phyloP scores from a whole-genome alignment of 2,113 vertebrate genomes.

The Dolichotis patagonum region DNA sequence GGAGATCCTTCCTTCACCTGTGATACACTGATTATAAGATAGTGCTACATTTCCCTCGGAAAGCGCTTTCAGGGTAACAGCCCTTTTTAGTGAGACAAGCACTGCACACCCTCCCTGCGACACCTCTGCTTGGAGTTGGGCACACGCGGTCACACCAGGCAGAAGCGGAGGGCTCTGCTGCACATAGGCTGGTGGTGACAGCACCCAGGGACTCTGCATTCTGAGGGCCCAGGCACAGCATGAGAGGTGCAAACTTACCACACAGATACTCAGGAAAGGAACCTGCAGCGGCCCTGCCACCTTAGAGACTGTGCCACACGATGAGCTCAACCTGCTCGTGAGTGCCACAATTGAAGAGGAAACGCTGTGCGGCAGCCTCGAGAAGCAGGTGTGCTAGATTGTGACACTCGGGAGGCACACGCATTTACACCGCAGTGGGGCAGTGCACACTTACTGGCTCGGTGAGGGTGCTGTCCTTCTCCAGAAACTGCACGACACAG shows the following conservation, averaged over 20 bases:
- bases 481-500: slow-evolving; percentile 98
- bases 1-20: not conserved
- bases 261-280: too few relatives aligned
- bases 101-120: not conserved
- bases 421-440: rapidly evolving
- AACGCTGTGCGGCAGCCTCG: rapidly evolving
- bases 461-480: slow-evolving; percentile 99
- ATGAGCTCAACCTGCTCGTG: rapidly evolving
- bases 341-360: rapidly evolving
- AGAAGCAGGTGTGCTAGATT: rapidly evolving
- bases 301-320: rapidly evolving
- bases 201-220: rapidly evolving
- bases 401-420: rapidly evolving
- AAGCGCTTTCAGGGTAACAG: not conserved
- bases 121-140: not conserved
- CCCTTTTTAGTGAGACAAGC: not conserved
- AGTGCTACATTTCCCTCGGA: not conserved
- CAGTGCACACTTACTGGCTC: slow-evolving; percentile 92
- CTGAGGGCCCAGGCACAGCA: rapidly evolving
- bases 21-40: not conserved
- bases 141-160: not conserved
- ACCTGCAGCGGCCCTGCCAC: rapidly evolving
- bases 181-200: rapidly evolving
- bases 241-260: not conserved
- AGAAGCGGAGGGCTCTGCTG: too few relatives aligned